Percentiles rank a stretch among this genome's conserved stretches.
phyloP scores from a whole-genome alignment of 2,797 vertebrate species.

The Enoplosus armatus region DNA sequence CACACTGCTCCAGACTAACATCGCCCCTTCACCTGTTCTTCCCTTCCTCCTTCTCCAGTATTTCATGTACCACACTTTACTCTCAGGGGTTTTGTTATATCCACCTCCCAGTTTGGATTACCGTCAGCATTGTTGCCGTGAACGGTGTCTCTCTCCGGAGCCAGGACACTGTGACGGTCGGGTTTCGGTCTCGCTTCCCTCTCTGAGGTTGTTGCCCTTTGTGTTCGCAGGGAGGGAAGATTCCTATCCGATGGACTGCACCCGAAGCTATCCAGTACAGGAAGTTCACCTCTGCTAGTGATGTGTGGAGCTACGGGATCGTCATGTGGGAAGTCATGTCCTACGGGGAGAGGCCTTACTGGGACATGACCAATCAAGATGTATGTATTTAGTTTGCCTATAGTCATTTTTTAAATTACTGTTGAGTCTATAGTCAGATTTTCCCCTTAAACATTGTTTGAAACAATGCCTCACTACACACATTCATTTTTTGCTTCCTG shows the following conservation, averaged over 20 bases:
- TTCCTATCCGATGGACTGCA: constrained; percentile 89
- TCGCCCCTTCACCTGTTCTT: constrained; percentile 52
- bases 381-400: constrained; percentile 71
- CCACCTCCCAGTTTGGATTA: constrained; percentile 71
- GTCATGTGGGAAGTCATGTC: constrained; percentile 91
- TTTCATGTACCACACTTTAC: constrained; percentile 51
- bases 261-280: constrained; percentile 90
- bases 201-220: constrained; percentile 63
- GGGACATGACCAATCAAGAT: constrained; percentile 90
- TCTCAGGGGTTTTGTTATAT: constrained; percentile 70
- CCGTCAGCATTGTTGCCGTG: constrained; percentile 58
- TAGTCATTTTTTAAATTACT: not conserved
- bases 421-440: constrained; percentile 7
- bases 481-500: constrained; percentile 37
- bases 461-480: constrained; percentile 13
- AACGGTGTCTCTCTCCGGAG: constrained; percentile 70
- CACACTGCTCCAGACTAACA: constrained; percentile 40
- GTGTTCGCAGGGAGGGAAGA: constrained; percentile 86
- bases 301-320: constrained; percentile 89
- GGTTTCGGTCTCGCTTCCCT: constrained; percentile 65
- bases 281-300: constrained; percentile 89
- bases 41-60: constrained; percentile 47
- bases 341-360: constrained; percentile 88
- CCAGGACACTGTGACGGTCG: constrained; percentile 67
- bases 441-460: constrained; percentile 12